These are phyloP conservation scores for Isurus oxyrinchus DNA, from an alignment of 2,113 vertebrate genomes.

Conservation along the genomic window DNA sequence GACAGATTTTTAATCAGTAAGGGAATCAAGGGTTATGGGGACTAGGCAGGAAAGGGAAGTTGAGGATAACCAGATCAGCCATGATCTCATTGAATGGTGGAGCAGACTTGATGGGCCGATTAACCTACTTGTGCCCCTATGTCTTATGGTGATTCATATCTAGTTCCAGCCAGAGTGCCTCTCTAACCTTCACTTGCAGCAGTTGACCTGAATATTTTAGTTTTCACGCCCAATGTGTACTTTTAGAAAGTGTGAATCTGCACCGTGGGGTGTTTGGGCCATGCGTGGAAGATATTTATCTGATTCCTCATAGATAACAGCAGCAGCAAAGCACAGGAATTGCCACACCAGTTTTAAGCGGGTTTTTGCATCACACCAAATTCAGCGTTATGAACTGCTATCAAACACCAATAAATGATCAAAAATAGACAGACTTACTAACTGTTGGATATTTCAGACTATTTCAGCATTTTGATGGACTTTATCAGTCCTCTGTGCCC, in stretches of 20 bases:
- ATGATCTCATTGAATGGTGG: too few relatives aligned
- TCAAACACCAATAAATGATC: background rate
- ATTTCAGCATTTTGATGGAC: background rate
- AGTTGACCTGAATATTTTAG: background rate
- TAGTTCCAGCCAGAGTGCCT: background rate
- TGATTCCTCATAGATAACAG: background rate
- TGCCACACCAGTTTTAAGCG: background rate
- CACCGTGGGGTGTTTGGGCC: background rate
- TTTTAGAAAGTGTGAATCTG: background rate
- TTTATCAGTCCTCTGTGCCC: background rate
- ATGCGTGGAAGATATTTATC: background rate
- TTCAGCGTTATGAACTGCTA: background rate
- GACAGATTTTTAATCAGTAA: too few relatives aligned
- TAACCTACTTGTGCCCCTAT: too few relatives aligned
- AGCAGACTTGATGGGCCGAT: too few relatives aligned
- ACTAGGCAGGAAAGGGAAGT: too few relatives aligned
- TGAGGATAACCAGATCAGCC: too few relatives aligned
- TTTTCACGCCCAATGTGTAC: background rate
- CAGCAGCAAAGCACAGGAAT: background rate
- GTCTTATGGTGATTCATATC: background rate
- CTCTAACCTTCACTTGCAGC: background rate
- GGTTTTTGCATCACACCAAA: background rate
- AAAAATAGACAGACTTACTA: background rate
- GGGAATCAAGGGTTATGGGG: too few relatives aligned
- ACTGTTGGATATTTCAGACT: background rate